These are phyloP conservation scores for Remorina albescens DNA, from an alignment of 2,797 vertebrate genomes.

Conservation along the genomic window DNA sequence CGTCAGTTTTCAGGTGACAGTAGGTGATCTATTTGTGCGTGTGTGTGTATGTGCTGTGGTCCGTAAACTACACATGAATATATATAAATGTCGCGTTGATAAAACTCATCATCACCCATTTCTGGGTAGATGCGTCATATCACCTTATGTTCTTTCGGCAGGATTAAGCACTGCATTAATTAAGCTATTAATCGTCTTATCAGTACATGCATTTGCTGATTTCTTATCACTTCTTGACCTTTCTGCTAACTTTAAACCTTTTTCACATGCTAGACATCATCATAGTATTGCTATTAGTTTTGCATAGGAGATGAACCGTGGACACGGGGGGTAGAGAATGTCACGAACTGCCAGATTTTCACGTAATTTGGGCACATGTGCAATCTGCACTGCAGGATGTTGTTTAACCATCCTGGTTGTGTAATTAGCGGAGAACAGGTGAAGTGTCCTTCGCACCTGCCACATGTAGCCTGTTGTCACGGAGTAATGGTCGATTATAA, in stretches of 20 bases:
- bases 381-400: background rate
- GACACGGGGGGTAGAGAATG: background rate
- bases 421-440: background rate
- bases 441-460: background rate
- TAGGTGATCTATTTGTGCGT: constrained; percentile 20
- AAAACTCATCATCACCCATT: background rate
- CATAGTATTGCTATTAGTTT: background rate
- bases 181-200: background rate
- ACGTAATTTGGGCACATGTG: background rate
- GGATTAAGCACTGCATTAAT: background rate
- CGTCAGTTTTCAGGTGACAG: constrained; percentile 43
- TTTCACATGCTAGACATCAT: background rate
- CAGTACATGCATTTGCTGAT: background rate
- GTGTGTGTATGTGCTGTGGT: constrained; percentile 31
- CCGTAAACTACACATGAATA: constrained; percentile 24
- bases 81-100: constrained; percentile 8
- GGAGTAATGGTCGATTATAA: too few species aligned
- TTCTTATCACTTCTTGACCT: background rate
- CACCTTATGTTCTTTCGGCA: background rate
- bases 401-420: background rate
- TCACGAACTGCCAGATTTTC: background rate
- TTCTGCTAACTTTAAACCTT: background rate
- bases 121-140: background rate
- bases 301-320: background rate
- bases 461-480: background rate